A percentile compares a stretch with the other conserved stretches of the same genome.
These are phyloP conservation scores for Podocnemis expansa DNA, from an alignment of 2,113 vertebrate genomes.

Conservation along the genomic window DNA sequence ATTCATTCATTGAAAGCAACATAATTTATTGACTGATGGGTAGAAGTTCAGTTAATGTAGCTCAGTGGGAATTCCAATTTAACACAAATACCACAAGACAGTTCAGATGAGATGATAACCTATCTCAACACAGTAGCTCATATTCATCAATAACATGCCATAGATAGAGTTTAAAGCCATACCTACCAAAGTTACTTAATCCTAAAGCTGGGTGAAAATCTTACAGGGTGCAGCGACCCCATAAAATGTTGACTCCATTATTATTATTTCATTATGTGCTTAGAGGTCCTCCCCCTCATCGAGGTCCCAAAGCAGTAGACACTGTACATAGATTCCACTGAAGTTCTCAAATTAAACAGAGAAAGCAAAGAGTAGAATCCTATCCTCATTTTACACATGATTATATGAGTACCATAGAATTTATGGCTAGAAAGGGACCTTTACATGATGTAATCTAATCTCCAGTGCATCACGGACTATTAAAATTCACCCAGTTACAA, in stretches of 20 bases:
- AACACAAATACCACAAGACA: rapidly evolving
- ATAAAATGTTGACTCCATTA: too few relatives aligned
- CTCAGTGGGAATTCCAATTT: neutral
- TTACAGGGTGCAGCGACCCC: too few relatives aligned
- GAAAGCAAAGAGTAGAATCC: neutral
- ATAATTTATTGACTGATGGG: neutral
- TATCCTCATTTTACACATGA: neutral
- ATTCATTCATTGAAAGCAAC: neutral
- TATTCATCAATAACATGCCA: too few relatives aligned
- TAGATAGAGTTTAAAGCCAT: too few relatives aligned
- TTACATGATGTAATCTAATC: neutral
- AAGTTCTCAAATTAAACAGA: neutral
- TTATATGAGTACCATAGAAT: neutral
- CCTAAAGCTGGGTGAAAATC: too few relatives aligned
- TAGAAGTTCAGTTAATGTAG: neutral
- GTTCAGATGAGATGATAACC: neutral
- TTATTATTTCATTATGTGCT: too few relatives aligned
- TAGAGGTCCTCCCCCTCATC: neutral
- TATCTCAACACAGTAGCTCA: too few relatives aligned
- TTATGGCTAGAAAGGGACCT: neutral
- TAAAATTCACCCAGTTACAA: neutral
- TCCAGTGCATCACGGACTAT: rapidly evolving
- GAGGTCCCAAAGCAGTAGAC: neutral
- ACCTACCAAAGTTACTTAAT: too few relatives aligned
- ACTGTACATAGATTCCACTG: neutral